Evolutionary conservation across 2,113 vertebrate species (phyloP).

Genomic region (Toxotes jaculatrix): DNA sequence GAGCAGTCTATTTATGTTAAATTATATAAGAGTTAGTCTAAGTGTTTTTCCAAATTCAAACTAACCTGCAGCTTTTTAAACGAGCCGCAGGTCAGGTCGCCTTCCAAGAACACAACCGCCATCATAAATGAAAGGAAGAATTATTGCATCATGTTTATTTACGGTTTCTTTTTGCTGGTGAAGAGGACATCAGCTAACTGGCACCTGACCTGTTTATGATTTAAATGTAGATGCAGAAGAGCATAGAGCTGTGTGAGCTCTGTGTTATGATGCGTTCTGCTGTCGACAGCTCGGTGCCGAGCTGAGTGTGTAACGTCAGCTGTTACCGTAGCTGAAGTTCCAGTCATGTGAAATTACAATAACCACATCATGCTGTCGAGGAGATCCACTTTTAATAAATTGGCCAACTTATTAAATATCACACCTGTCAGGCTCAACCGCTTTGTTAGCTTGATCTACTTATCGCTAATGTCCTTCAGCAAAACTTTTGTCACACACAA

Average conservation of each 20-base stretch:
- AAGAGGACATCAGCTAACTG: no score
- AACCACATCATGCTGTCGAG: constrained; percentile 3
- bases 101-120: background rate
- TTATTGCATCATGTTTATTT: no score
- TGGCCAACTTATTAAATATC: constrained; percentile 11
- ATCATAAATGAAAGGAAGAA: background rate
- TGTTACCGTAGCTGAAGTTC: background rate
- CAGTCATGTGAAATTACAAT: background rate
- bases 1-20: background rate
- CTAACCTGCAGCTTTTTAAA: background rate
- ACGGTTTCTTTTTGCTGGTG: no score
- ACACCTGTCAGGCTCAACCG: constrained; percentile 2
- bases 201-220: no score
- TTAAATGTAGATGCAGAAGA: background rate
- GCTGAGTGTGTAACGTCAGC: background rate
- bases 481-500: constrained; percentile 12
- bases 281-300: background rate
- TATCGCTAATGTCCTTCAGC: constrained; percentile 1
- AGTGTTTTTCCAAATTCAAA: background rate
- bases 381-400: constrained; percentile 25
- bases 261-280: constrained; percentile 5
- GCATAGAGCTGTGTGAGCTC: no score
- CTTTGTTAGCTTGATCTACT: constrained; percentile 33
- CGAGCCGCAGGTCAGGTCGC: no score
- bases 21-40: background rate